These are phyloP conservation scores for Octomys mimax DNA, from an alignment of 2,797 vertebrate genomes.

Conservation along the genomic window DNA sequence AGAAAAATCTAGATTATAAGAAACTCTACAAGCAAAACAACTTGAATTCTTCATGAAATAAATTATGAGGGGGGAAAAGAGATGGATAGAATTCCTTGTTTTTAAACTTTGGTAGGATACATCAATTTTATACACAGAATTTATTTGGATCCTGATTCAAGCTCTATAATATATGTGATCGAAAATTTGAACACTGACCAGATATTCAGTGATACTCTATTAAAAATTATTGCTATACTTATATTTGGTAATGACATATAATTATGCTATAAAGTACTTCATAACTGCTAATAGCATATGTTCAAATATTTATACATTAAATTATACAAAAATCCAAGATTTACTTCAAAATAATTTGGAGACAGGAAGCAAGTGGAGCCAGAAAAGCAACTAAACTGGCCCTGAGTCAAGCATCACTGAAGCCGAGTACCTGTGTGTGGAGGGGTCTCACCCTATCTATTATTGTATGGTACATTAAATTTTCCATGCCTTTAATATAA, in stretches of 20 bases:
- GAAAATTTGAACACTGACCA: constrained; percentile 2
- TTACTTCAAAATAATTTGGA: constrained; percentile 47
- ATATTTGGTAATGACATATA: not conserved
- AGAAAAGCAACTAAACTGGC: not conserved
- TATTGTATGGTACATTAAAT: not conserved
- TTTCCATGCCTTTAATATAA: constrained; percentile 38
- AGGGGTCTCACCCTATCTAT: not conserved
- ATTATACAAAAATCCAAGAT: not conserved
- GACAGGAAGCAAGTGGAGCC: not conserved
- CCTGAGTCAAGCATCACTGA: not conserved
- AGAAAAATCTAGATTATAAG: not conserved
- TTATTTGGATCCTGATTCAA: not conserved
- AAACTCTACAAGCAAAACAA: not conserved
- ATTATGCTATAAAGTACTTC: not conserved
- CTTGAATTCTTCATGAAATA: constrained; percentile 38
- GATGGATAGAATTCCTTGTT: not conserved
- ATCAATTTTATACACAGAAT: not conserved
- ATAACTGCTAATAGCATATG: not conserved
- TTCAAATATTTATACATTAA: not conserved
- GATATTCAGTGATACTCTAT: not conserved
- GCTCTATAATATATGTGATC: not conserved
- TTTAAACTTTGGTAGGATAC: constrained; percentile 33
- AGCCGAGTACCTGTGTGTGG: not conserved
- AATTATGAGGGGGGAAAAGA: not conserved
- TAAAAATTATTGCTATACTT: constrained; percentile 20